phyloP scores from a whole-genome alignment of 1,140 invertebrate species.

The Brachionus plicatilis region DNA sequence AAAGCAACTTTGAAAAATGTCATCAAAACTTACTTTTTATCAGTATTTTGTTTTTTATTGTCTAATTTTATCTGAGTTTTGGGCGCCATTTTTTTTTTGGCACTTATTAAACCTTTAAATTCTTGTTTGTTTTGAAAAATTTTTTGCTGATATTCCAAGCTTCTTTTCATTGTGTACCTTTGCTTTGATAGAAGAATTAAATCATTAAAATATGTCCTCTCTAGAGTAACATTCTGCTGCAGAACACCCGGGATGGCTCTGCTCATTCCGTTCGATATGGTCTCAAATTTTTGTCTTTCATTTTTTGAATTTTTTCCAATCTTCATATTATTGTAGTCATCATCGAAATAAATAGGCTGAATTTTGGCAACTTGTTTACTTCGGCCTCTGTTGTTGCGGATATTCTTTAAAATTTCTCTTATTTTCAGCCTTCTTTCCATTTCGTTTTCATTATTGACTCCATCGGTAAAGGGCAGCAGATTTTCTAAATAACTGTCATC shows the following conservation, averaged over 20 bases:
- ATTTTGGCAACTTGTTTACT: not conserved
- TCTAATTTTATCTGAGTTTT: not conserved
- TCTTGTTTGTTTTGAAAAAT: not conserved
- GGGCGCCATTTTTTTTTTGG: not conserved
- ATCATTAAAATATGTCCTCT: not conserved
- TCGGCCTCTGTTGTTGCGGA: not conserved
- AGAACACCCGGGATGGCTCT: constrained; percentile 5
- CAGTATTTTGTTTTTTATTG: not conserved
- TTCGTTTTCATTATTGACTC: not conserved
- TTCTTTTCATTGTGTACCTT: not conserved
- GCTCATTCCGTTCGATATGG: constrained; percentile 4
- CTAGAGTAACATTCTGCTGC: constrained; percentile 15
- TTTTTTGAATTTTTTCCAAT: not conserved
- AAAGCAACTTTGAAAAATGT: not conserved
- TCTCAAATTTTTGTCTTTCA: not conserved
- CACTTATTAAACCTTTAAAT: not conserved
- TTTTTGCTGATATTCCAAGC: not conserved
- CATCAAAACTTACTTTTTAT: not conserved
- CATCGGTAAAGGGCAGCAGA: not conserved
- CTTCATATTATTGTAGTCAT: not conserved
- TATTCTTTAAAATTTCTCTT: not conserved
- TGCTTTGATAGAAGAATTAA: constrained; percentile 1
- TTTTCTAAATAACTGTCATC: not conserved
- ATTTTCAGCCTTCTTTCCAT: not conserved
- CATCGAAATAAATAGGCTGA: not conserved